Base-by-base conservation (phyloP, 2,888 invertebrate species). In the Prenolepis imparis region DNA sequence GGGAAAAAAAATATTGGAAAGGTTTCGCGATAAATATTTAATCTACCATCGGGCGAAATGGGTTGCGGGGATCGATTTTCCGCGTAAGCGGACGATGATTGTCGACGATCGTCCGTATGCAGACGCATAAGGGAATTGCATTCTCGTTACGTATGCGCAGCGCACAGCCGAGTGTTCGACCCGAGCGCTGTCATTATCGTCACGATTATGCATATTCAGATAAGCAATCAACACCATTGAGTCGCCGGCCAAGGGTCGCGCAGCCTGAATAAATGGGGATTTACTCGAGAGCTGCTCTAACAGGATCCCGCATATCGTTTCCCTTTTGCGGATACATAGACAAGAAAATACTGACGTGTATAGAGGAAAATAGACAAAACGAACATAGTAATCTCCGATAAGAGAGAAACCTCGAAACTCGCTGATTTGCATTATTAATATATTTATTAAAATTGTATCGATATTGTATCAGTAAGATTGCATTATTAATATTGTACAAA, bases 181-280 rank as follows among this genome's bases (percentile, higher is more conserved):
- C 68, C 86, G 82, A 78, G 83, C 84, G 84, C 83, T 84, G 87
- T 84, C 88, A 87, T 90, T 90, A 90, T 89, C 86, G 82, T 70
- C 75, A 39, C 87, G 87, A 90, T 90, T 90, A 88, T 90, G 90
- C 90, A 90, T 90, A 90, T 90, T 90, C 90, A 83, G 86, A 90
- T 88, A 90, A 90, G 90, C 90, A 90, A 90, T 90, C 90, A 90
- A 88, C 90, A 90, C 87, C 86, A 90, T 90, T 88, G 90, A 90
- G 83, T 84, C 48, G 70, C 28, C 84, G 70, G 66, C 63, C 84
- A 86, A 88, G 84, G 85, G 86, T 89, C 84, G 72, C 59, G 64
- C 52, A 64, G 73, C 74, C 39, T 80, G 84, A 84, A n/a, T n/a
- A n/a, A 85, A 89, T 84, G 61, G 80, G 83, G 85, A 83, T 85